Evolutionary conservation across 2,888 invertebrate genomes (phyloP).

Genomic region (Drosophila pseudotalamancana): DNA sequence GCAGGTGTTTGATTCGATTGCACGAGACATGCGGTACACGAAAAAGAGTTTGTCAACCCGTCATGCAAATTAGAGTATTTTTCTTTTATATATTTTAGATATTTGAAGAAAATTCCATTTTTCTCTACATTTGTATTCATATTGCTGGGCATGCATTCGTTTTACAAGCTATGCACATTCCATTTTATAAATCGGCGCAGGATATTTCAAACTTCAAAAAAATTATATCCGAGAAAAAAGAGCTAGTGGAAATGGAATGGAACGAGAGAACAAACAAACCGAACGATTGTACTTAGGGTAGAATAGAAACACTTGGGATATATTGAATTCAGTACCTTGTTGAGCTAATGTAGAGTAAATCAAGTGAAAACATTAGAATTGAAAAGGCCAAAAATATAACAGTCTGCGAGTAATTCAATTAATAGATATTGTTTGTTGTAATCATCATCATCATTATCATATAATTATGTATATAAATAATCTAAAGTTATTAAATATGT

Average conservation of each 20-base stretch:
- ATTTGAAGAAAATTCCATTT: slow-evolving; percentile 1
- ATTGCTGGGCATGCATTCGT: slow-evolving; percentile 42
- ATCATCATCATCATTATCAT: slow-evolving; percentile 34
- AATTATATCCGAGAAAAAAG: slow-evolving; percentile 45
- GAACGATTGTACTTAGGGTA: slow-evolving; percentile 43
- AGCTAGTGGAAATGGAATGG: slow-evolving; percentile 45
- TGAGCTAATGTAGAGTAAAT: slow-evolving; percentile 85
- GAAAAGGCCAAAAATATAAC: slow-evolving; percentile 85
- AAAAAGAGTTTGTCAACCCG: too few species aligned
- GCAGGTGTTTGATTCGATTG: slow-evolving; percentile 25
- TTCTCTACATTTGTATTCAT: slow-evolving; percentile 4
- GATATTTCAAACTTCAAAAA: slow-evolving; percentile 33
- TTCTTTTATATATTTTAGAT: too few species aligned
- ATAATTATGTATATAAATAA: slow-evolving; percentile 18
- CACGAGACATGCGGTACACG: slow-evolving; percentile 28
- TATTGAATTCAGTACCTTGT: slow-evolving; percentile 83
- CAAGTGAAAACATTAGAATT: slow-evolving; percentile 85
- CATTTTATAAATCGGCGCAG: slow-evolving; percentile 29
- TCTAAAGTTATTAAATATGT: slow-evolving; percentile 10
- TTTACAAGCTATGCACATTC: slow-evolving; percentile 46
- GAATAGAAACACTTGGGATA: slow-evolving; percentile 48
- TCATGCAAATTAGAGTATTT: too few species aligned
- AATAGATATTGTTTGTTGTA: slow-evolving; percentile 59
- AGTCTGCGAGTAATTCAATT: slow-evolving; percentile 82
- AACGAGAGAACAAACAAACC: slow-evolving; percentile 69